Percentiles rank a stretch among this genome's conserved stretches.
phyloP scores from a whole-genome alignment of 1,140 invertebrate species.

The Pachypeltis micranthus region DNA sequence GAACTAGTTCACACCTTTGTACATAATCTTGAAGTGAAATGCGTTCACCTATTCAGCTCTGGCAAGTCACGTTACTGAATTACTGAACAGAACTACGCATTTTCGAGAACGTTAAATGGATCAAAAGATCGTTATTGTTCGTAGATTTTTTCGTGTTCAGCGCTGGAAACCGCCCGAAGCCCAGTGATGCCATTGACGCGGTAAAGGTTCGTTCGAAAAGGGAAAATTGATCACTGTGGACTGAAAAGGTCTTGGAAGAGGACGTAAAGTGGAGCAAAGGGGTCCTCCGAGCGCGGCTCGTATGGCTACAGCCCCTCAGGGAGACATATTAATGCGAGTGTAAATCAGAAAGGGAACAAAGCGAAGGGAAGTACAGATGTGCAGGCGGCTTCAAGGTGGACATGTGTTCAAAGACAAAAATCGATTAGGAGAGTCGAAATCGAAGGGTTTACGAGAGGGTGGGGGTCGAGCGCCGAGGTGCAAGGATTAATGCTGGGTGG shows the following conservation, averaged over 20 bases:
- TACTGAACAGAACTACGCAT: too few relatives aligned
- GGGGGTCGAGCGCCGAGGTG: not conserved
- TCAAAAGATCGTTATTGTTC: too few relatives aligned
- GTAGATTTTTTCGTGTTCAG: too few relatives aligned
- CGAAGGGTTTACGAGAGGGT: not conserved
- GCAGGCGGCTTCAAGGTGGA: not conserved
- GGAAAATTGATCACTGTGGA: not conserved
- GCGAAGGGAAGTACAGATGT: not conserved
- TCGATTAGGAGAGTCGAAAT: not conserved
- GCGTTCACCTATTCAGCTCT: too few relatives aligned
- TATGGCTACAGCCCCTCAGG: not conserved
- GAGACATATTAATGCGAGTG: conserved; percentile 7
- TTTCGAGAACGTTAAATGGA: too few relatives aligned
- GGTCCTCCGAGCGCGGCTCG: too few relatives aligned
- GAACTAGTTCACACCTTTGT: too few relatives aligned
- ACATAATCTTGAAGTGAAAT: too few relatives aligned
- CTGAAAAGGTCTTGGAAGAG: not conserved
- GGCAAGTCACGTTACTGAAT: too few relatives aligned
- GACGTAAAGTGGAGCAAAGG: not conserved
- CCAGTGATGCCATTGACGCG: too few relatives aligned
- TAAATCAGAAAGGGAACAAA: conserved; percentile 8
- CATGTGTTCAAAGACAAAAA: conserved; percentile 7
- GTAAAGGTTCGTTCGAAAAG: too few relatives aligned
- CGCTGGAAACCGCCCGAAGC: too few relatives aligned
- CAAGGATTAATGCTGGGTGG: not conserved